These are phyloP conservation scores for Polydrusus tereticollis DNA, from an alignment of 2,888 invertebrate genomes.

Conservation along the genomic window DNA sequence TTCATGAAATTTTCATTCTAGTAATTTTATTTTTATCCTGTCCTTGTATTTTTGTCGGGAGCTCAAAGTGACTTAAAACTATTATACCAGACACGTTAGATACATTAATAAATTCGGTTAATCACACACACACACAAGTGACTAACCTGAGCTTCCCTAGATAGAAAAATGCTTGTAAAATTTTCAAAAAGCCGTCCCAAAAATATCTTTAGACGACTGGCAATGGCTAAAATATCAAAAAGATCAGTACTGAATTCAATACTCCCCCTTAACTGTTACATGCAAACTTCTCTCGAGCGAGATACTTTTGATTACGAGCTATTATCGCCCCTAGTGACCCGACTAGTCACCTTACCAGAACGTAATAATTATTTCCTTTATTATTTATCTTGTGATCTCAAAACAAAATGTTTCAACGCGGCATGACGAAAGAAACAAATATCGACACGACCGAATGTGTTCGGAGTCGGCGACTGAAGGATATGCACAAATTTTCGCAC, in stretches of 20 bases:
- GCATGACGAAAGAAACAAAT: not conserved
- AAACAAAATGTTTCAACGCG: not conserved
- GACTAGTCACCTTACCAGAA: not conserved
- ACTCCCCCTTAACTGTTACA: not conserved
- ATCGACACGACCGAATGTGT: not conserved
- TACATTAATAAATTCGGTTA: too few species aligned
- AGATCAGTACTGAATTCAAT: too few species aligned
- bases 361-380: not conserved
- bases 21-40: conserved; percentile 10
- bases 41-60: conserved; percentile 12
- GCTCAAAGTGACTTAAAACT: not conserved
- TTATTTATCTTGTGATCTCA: not conserved
- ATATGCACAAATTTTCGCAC: not conserved
- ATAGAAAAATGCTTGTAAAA: too few species aligned
- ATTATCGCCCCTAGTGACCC: not conserved
- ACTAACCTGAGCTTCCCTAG: too few species aligned
- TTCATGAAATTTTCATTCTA: conserved; percentile 6
- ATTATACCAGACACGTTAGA: not conserved
- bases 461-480: not conserved
- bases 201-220: too few species aligned
- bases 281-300: not conserved
- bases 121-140: too few species aligned
- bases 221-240: too few species aligned
- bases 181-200: too few species aligned
- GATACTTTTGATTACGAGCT: not conserved